These are phyloP conservation scores for Sinocyclocheilus anophthalmus DNA, from an alignment of 2,113 vertebrate species.

Conservation along the genomic window DNA sequence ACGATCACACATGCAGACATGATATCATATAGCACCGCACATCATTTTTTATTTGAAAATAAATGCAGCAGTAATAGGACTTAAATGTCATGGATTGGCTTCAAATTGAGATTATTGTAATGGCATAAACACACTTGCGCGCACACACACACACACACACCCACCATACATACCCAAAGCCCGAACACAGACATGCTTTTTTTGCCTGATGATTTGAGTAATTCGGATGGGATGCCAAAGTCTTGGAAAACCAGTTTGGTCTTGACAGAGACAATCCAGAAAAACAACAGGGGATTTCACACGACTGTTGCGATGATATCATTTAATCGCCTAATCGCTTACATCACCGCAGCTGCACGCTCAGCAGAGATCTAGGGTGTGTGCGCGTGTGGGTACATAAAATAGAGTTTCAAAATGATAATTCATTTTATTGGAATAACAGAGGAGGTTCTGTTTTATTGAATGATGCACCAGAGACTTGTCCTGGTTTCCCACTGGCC, in stretches of 20 bases:
- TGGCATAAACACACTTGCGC: slow-evolving; percentile 1
- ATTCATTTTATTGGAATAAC: slow-evolving; percentile 52
- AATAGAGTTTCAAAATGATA: slow-evolving; percentile 23
- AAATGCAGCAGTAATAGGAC: background rate
- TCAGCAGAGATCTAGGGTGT: slow-evolving; percentile 62
- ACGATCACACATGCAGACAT: slow-evolving; percentile 28
- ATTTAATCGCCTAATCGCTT: slow-evolving; percentile 73
- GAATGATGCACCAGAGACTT: slow-evolving; percentile 45
- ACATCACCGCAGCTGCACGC: slow-evolving; percentile 78
- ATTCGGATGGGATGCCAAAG: slow-evolving; percentile 57
- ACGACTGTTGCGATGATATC: slow-evolving; percentile 74
- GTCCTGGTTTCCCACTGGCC: slow-evolving; percentile 20
- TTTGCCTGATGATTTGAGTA: slow-evolving; percentile 58
- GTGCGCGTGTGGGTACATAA: slow-evolving; percentile 26
- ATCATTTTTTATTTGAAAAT: background rate
- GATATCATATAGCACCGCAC: background rate
- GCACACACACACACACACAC: slow-evolving; percentile 31
- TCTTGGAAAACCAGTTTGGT: slow-evolving; percentile 59
- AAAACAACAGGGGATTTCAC: slow-evolving; percentile 67
- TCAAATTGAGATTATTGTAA: background rate
- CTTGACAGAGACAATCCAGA: slow-evolving; percentile 61
- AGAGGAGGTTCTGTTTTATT: slow-evolving; percentile 53
- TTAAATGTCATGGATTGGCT: background rate
- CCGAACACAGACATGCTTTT: slow-evolving; percentile 66
- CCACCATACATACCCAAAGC: slow-evolving; percentile 49